Base-by-base conservation (phyloP, 2,888 invertebrate species). In the Eremobia ochroleuca region DNA sequence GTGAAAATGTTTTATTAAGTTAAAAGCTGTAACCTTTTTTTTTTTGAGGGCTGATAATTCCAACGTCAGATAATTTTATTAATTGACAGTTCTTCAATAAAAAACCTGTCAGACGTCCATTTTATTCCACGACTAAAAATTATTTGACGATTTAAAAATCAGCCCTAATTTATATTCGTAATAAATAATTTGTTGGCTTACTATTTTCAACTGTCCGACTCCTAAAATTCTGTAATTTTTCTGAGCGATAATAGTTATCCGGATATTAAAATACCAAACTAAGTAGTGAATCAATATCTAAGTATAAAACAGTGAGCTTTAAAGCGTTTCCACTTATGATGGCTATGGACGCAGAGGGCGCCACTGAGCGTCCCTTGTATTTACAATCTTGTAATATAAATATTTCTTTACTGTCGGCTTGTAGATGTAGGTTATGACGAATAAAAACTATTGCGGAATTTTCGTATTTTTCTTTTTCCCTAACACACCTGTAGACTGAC, bases 301-400 rank as follows among this genome's bases (percentile, higher is more conserved):
- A 62, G n/a, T 58, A 69, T 86, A 81, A 81, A 76, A 81, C 59
- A 49, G 71, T 83, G 88, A 88, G 88, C 88, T 88, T 88, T 88
- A 88, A 73, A 83, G 87, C 88, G 87, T 80, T 85, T 86, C 49
- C 81, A 84, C 88, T 87, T 88, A 87, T 88, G 87, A 88, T 71
- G 78, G 79, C 84, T 85, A 71, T 52, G 86, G 76, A 75, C 66
- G 79, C 84, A 82, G 75, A 79, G 66, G 78, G 76, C 81, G 84
- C 77, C 75, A 85, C 81, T 69, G 76, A 13, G 77, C 78, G 74
- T 37, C 34, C 65, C 68, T 74, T 83, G 81, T 87, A 87, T 87
- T 85, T 88, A 86, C 73, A 71, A 73, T 73, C 55, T 66, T 87
- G 87, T 88, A 87, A 77, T 82, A 87, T 87, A 87, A 76, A 75